Evolutionary conservation across 2,797 vertebrate genomes (phyloP).

Genomic region (Sebastes minor): DNA sequence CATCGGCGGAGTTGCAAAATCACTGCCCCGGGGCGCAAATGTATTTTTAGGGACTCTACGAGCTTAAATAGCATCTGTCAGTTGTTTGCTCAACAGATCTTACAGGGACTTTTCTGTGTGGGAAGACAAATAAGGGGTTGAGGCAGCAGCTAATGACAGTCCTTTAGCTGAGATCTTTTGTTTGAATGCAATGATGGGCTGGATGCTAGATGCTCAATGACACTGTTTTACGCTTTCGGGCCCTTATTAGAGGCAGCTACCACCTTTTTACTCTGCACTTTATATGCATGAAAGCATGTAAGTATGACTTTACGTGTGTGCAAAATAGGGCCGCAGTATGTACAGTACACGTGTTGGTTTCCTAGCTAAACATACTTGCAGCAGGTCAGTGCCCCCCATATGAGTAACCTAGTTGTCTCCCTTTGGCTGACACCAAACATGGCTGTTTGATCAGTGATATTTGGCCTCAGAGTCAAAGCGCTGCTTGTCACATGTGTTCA

Average conservation of each 20-base stretch:
- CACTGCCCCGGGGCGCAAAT: conserved; percentile 35
- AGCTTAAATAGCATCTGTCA: conserved; percentile 61
- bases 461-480: conserved; percentile 68
- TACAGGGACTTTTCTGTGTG: conserved; percentile 44
- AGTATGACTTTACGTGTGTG: conserved; percentile 33
- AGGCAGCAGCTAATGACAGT: conserved; percentile 59
- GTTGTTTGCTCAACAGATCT: conserved; percentile 56
- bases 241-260: not conserved
- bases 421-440: conserved; percentile 63
- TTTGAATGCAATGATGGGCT: conserved; percentile 49
- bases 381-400: conserved; percentile 49
- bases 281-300: conserved; percentile 9
- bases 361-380: conserved; percentile 56
- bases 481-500: conserved; percentile 72
- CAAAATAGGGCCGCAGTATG: conserved; percentile 46
- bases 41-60: conserved; percentile 61
- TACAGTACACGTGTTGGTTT: conserved; percentile 61
- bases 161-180: conserved; percentile 47
- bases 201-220: conserved; percentile 12
- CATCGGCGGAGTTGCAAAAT: conserved; percentile 55
- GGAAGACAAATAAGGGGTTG: conserved; percentile 61
- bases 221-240: conserved; percentile 11
- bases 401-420: conserved; percentile 71
- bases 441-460: conserved; percentile 73
- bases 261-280: not conserved